Percentiles rank a stretch among this genome's conserved stretches.
These are phyloP conservation scores for Lates japonicus DNA, from an alignment of 2,797 vertebrate species.

Conservation along the genomic window DNA sequence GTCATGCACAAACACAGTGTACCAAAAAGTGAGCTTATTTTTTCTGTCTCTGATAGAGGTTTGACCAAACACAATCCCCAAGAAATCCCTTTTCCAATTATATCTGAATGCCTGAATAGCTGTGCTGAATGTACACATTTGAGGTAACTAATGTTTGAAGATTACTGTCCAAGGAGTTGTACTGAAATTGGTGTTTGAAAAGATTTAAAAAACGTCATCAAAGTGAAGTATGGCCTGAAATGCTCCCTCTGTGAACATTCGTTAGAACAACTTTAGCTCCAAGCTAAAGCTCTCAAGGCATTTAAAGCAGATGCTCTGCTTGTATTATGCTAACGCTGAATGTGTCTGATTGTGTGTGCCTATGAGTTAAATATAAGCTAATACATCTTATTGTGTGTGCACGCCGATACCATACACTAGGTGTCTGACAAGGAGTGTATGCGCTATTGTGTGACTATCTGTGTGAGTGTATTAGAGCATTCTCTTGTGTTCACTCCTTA, in stretches of 20 bases:
- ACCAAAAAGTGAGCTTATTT: neutral
- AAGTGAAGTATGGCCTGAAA: slow-evolving; percentile 13
- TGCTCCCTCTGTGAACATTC: neutral
- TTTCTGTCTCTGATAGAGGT: neutral
- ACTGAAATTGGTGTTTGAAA: slow-evolving; percentile 21
- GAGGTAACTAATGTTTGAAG: slow-evolving; percentile 1
- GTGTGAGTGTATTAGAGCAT: slow-evolving; percentile 7
- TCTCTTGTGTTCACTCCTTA: slow-evolving; percentile 6
- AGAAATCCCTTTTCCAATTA: slow-evolving; percentile 12
- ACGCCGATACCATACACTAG: neutral
- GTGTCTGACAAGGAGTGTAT: neutral
- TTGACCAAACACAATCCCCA: neutral
- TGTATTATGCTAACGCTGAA: neutral
- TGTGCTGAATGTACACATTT: neutral
- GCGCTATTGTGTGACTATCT: neutral
- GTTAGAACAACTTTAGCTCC: neutral
- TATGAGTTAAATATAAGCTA: neutral
- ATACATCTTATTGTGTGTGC: neutral
- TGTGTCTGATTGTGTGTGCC: neutral
- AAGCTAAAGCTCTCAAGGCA: slow-evolving; percentile 7
- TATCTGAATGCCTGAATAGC: neutral
- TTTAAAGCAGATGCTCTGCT: slow-evolving; percentile 3
- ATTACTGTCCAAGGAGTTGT: slow-evolving; percentile 15
- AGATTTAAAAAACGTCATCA: slow-evolving; percentile 2
- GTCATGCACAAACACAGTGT: neutral